Evolutionary conservation across 1,140 invertebrate species (phyloP).

Genomic region (Aphelinus atriplicis): DNA sequence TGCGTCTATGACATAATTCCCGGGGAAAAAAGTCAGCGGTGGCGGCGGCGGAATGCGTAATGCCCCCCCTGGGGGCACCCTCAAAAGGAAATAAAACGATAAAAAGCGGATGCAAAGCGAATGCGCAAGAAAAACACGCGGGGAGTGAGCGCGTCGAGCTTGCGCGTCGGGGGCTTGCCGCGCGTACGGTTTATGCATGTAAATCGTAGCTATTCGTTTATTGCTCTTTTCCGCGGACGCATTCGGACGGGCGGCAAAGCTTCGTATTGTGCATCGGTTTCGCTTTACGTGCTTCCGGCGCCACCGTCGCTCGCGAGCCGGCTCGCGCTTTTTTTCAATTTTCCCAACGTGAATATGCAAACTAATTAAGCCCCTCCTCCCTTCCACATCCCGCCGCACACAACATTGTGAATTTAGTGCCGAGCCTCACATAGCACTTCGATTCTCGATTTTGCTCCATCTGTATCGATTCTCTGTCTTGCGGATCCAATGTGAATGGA

Average conservation of each 20-base stretch:
- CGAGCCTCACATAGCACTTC: too few species aligned
- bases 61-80: not conserved
- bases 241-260: not conserved
- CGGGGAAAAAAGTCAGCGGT: slow-evolving; percentile 37
- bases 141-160: too few species aligned
- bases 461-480: too few species aligned
- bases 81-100: slow-evolving; percentile 13
- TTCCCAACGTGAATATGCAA: slow-evolving; percentile 1
- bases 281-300: slow-evolving; percentile 42
- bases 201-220: slow-evolving; percentile 57
- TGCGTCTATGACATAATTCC: slow-evolving; percentile 18
- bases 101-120: slow-evolving; percentile 25
- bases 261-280: slow-evolving; percentile 38
- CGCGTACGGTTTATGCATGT: slow-evolving; percentile 53
- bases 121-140: slow-evolving; percentile 19
- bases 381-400: too few species aligned
- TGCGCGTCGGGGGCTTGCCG: slow-evolving; percentile 21
- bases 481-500: too few species aligned
- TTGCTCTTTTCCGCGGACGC: slow-evolving; percentile 48
- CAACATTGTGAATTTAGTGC: too few species aligned
- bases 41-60: not conserved
- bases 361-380: slow-evolving; percentile 10
- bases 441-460: too few species aligned
- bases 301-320: not conserved
- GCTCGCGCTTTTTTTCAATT: slow-evolving; percentile 43